These are phyloP conservation scores for Deroptyus accipitrinus DNA, from an alignment of 2,113 vertebrate genomes.

Conservation along the genomic window DNA sequence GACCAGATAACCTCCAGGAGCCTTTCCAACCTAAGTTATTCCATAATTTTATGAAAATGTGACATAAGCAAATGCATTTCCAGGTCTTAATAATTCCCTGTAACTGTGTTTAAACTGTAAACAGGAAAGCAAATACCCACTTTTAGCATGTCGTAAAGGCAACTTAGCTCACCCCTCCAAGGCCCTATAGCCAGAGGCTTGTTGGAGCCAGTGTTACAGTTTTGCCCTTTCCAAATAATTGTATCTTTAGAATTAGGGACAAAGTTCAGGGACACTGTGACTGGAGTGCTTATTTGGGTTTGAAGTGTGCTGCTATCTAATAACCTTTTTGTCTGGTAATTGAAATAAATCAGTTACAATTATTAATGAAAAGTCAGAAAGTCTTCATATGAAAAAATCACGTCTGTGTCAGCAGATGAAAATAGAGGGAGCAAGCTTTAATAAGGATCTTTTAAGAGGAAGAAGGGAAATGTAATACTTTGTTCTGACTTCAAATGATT, in stretches of 20 bases:
- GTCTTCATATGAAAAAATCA: background rate
- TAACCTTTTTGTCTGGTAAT: background rate
- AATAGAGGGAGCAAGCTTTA: background rate
- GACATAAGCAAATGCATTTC: background rate
- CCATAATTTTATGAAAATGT: background rate
- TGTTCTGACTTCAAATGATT: background rate
- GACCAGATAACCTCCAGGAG: background rate
- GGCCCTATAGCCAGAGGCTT: conserved; percentile 12
- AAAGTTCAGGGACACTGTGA: background rate
- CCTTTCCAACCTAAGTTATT: background rate
- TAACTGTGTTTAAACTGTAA: conserved; percentile 20
- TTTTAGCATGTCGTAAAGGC: background rate
- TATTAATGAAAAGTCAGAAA: background rate
- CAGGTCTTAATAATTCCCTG: background rate
- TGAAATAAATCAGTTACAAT: background rate
- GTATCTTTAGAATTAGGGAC: background rate
- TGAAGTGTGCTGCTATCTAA: background rate
- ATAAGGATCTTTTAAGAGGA: background rate
- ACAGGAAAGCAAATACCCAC: background rate
- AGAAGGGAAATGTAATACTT: background rate
- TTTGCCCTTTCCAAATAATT: background rate
- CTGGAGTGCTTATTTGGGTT: background rate
- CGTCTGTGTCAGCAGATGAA: background rate
- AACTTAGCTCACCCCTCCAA: conserved; percentile 17
- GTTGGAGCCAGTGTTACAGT: background rate